These are phyloP conservation scores for Scophthalmus maximus DNA, from an alignment of 2,113 vertebrate species.

Conservation along the genomic window DNA sequence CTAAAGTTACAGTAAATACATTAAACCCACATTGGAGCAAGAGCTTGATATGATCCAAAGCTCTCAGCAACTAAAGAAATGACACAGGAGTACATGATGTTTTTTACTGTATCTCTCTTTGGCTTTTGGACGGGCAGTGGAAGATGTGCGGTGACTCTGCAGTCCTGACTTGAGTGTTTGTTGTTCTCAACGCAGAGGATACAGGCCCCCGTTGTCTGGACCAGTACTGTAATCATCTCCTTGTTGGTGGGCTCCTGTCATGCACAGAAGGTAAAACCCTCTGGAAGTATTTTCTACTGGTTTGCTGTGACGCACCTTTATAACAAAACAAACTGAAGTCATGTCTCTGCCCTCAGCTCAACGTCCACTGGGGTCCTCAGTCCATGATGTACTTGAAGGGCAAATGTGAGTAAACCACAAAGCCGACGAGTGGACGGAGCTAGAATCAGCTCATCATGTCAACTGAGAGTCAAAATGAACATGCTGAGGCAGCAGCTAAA, in stretches of 20 bases:
- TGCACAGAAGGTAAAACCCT: slow-evolving; percentile 76
- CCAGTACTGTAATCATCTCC: slow-evolving; percentile 60
- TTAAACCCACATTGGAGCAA: background rate
- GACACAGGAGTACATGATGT: background rate
- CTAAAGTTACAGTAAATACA: no score
- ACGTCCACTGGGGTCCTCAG: slow-evolving; percentile 82
- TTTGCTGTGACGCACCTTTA: background rate
- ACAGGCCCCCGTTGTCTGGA: slow-evolving; percentile 61
- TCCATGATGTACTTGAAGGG: slow-evolving; percentile 86
- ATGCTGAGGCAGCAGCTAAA: background rate
- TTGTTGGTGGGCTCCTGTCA: slow-evolving; percentile 64
- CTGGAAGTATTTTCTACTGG: background rate
- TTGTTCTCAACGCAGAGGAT: slow-evolving; percentile 52
- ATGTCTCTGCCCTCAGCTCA: slow-evolving; percentile 40
- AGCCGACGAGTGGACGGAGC: background rate
- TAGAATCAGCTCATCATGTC: no score
- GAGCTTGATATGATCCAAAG: background rate
- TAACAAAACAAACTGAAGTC: background rate
- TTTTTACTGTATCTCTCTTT: background rate
- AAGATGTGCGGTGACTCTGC: background rate
- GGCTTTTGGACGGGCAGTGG: background rate
- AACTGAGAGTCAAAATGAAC: no score
- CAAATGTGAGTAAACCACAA: slow-evolving; percentile 76
- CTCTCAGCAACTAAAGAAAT: background rate
- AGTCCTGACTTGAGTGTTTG: no score